Base-by-base conservation (phyloP, 1,140 invertebrate species). In the Helicoverpa armigera region DNA sequence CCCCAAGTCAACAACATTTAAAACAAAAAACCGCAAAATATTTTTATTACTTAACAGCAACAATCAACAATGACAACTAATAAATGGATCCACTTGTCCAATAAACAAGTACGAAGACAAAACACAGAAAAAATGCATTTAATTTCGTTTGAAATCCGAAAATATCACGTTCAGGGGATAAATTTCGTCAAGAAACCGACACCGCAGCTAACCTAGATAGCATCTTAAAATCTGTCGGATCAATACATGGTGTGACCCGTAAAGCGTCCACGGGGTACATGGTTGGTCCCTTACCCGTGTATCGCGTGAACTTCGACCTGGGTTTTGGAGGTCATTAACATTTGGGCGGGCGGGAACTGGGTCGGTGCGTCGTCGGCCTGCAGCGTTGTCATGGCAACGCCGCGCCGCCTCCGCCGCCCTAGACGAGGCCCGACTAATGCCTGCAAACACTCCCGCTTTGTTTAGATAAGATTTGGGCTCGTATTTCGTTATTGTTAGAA, bases 261-360 rank as follows among this genome's bases (percentile, higher is more conserved):
- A 87, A 89, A 89, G 85, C 89, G 85, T 82, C 82, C 92, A 89
- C 88, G 87, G 87, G 89, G 87, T 77, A 87, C 92, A 90, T 78
- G 85, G 88, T 88, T 83, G 87, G 85, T 92, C 89, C 89, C 83
- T 91, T 92, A 87, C 92, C 90, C 92, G 93, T 94, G 92, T 93
- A 93, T 83, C 84, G 85, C 88, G 90, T 94, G 92, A 94, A 94
- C 93, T 94, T 94, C 93, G 93, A 94, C 93, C 93, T 88, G 90
- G 91, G 90, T 91, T 94, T 94, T 94, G 91, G 93, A 94, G 93
- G 93, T 94, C 93, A 94, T 94, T 94, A 94, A 94, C 92, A 94
- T 94, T 94, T 94, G 90, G 91, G 88, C 90, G 91, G 89, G 87
- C 86, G 89, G 87, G 78, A 94, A 92, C 83, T 94, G 86, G 92